These are phyloP conservation scores for Gymnobelideus leadbeateri DNA, from an alignment of 2,113 vertebrate genomes.

Conservation along the genomic window DNA sequence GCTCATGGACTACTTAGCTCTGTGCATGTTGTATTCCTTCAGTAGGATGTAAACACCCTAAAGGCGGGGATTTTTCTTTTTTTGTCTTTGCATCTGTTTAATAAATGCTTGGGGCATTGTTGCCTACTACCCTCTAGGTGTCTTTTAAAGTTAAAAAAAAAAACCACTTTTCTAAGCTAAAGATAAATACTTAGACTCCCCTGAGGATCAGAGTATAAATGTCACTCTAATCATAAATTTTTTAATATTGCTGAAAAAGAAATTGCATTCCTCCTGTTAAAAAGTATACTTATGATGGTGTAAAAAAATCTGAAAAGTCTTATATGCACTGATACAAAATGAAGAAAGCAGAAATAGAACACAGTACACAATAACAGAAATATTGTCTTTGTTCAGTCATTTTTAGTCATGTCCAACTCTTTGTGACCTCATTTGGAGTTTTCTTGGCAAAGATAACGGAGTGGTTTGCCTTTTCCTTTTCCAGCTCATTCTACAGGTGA, in stretches of 20 bases:
- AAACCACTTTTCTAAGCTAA: background rate
- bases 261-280: conserved; percentile 13
- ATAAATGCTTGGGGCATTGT: background rate
- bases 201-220: conserved; percentile 53
- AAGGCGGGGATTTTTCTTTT: background rate
- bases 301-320: background rate
- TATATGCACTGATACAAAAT: background rate
- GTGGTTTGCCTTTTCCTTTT: background rate
- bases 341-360: background rate
- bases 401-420: background rate
- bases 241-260: background rate
- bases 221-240: conserved; percentile 39
- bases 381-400: background rate
- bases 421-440: background rate
- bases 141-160: background rate
- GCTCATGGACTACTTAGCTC: background rate
- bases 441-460: background rate
- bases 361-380: background rate
- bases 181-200: background rate
- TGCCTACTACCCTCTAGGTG: background rate
- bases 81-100: background rate
- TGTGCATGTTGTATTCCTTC: background rate
- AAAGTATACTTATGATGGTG: background rate
- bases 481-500: background rate
- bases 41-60: background rate